Evolutionary conservation across 2,797 vertebrate genomes (phyloP), one percentile per base, ranked within the genome.

Genomic region (Pempheris klunzingeri): DNA sequence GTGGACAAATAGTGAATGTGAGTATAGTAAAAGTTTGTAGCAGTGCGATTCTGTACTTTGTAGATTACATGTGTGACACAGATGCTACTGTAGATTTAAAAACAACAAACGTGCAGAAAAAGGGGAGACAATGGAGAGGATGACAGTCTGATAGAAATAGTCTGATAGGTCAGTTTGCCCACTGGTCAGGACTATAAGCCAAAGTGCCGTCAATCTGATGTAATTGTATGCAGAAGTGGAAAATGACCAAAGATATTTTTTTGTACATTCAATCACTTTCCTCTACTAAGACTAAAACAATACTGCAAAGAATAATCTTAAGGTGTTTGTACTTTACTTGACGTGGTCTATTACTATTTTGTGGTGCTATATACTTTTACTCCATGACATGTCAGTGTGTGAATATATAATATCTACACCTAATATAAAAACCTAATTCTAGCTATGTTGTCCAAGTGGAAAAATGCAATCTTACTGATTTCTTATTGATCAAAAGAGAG

Each of bases 1-100:
- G 30, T 54, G 46, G 60, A 75, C 13, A 41, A 57, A 43, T 52
- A 44, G 52, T 32, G 58, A 75, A 54, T 34, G 44, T 38, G 32
- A 41, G 26, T 32, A 34, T n/a, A n/a, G n/a, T n/a, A n/a, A n/a
- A n/a, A n/a, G n/a, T n/a, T n/a, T n/a, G n/a, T n/a, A n/a, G n/a
- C n/a, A n/a, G n/a, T n/a, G n/a, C n/a, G n/a, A n/a, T n/a, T n/a
- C n/a, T n/a, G n/a, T n/a, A n/a, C n/a, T n/a, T n/a, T n/a, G n/a
- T n/a, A n/a, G n/a, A n/a, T n/a, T n/a, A n/a, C n/a, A n/a, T n/a
- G n/a, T n/a, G n/a, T n/a, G n/a, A n/a, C n/a, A n/a, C n/a, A n/a
- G 22, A 15, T 43, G 39, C 24, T 26, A 11, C 39, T 30, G 57
- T 43, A 30, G 1, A 58, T 49, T 28, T 36, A 36, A 13, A 36